phyloP scores from a whole-genome alignment of 2,888 invertebrate genomes.

The Dioctria rufipes region DNA sequence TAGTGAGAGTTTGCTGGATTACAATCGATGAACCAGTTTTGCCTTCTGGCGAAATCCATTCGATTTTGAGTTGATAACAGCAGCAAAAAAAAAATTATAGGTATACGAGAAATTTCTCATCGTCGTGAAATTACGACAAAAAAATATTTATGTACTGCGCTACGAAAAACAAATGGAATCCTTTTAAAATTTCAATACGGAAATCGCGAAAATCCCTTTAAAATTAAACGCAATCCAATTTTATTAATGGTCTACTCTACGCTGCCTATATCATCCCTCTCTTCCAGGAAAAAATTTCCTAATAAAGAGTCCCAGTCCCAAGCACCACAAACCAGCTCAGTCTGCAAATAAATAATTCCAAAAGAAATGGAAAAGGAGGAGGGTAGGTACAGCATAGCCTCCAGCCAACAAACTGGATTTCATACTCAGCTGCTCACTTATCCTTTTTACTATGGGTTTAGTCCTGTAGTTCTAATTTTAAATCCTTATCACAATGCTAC shows the following conservation, averaged over 20 bases:
- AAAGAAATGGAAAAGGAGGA: background rate
- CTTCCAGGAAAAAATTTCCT: background rate
- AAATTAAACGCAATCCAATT: constrained; percentile 10
- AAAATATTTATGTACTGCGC: too few relatives aligned
- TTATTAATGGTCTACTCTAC: background rate
- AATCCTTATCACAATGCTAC: background rate
- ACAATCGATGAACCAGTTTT: background rate
- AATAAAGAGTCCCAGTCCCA: background rate
- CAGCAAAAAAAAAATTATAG: too few relatives aligned
- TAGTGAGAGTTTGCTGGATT: background rate
- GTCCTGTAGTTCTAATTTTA: background rate
- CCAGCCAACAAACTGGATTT: background rate
- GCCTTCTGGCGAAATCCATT: background rate
- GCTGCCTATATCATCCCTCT: background rate
- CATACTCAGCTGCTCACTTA: constrained; percentile 4
- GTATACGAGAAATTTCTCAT: too few relatives aligned
- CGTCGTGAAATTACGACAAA: background rate
- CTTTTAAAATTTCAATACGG: background rate
- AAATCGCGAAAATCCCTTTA: background rate
- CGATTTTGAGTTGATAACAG: background rate
- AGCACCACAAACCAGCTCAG: background rate
- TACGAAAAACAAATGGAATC: background rate
- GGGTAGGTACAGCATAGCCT: background rate
- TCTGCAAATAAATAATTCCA: background rate
- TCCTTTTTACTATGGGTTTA: background rate